Percentiles rank a stretch among this genome's conserved stretches.
Evolutionary conservation across 2,113 vertebrate species (phyloP).

Genomic region (Charina bottae): DNA sequence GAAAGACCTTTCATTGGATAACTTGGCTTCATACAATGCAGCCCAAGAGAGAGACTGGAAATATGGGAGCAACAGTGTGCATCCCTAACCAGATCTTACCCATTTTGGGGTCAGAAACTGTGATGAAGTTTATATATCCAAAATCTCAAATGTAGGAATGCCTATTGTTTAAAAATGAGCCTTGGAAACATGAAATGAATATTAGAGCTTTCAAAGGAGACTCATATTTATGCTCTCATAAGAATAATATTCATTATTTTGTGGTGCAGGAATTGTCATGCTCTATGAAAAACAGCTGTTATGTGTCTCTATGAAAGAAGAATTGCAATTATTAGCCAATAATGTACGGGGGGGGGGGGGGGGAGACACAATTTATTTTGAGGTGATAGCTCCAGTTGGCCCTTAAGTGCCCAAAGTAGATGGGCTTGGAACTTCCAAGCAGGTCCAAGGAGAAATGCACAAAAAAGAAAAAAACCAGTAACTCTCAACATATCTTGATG

Average conservation of each 20-base stretch:
- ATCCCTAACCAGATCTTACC: background rate
- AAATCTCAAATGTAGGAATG: slow-evolving; percentile 6
- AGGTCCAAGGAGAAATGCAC: background rate
- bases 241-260: background rate
- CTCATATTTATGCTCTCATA: background rate
- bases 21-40: slow-evolving; percentile 42
- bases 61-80: background rate
- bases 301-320: background rate
- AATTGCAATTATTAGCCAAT: background rate
- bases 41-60: slow-evolving; percentile 7
- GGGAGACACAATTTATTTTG: background rate
- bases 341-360: background rate
- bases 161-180: background rate
- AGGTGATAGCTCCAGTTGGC: background rate
- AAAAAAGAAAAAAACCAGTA: background rate
- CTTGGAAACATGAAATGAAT: background rate
- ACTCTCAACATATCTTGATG: background rate
- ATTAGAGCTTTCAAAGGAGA: background rate
- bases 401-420: background rate
- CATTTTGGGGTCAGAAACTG: background rate
- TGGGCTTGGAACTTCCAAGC: background rate
- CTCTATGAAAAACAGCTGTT: background rate
- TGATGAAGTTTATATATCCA: background rate
- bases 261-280: background rate
- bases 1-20: slow-evolving; percentile 47